Evolutionary conservation across 2,888 invertebrate genomes (phyloP), one percentile per base, ranked within the genome.

Genomic region (Phengaris arion): DNA sequence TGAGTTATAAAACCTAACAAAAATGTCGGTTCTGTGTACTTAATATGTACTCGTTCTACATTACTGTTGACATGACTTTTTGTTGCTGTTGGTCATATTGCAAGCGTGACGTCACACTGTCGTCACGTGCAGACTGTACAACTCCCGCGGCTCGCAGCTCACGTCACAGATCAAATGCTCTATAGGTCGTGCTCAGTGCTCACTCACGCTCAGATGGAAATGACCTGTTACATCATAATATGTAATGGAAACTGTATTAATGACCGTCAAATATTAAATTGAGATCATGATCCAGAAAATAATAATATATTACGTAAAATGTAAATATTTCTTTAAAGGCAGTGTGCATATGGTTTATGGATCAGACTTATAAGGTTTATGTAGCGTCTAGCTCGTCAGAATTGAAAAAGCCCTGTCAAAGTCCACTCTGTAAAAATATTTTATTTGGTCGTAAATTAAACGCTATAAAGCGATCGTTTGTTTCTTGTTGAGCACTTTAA

Each of bases 91-190:
- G 35, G 4, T 35, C 35, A 35, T 35, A 35, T 35, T 35, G 48
- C 8, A 48, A 3, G 48, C 48, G 22, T 59, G 22, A 22, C 15
- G 57, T 59, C 73, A 77, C 75, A 70, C 68, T 6, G 22, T 22
- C 22, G 22, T 22, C 22, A 22, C 22, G 22, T 22, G 22, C 1
- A 22, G 22, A 22, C 22, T 22, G 7, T 74, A 73, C 74, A 57
- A 46, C 15, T 15, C 74, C 68, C 13, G 51, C 46, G n/a, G 52
- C 75, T 12, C 72, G 35, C 54, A 51, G 72, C 52, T 74, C 46
- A 45, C 52, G 35, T 68, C 74, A 72, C 64, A 75, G 76, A 77
- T 77, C 76, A 77, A 75, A 77, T 55, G 75, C 52, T 35, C 35
- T 52, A 13, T 54, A 54, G 68, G 48, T 68, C 51, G 15, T 48